Evolutionary conservation across 2,888 invertebrate genomes (phyloP).

Genomic region (Drosophila flavopinicola): DNA sequence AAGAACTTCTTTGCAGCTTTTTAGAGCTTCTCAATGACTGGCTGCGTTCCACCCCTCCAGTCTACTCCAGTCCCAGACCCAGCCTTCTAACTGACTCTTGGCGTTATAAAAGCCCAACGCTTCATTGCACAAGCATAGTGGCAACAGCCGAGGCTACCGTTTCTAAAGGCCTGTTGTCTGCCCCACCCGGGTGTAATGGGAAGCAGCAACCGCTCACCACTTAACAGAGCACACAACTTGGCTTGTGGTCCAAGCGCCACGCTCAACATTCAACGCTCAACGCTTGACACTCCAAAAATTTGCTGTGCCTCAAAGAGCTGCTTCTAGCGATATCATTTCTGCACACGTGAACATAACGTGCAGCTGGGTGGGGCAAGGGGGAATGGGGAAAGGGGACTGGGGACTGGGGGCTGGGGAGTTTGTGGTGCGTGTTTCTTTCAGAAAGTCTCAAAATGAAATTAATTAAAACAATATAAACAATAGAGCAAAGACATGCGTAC

Average conservation of each 20-base stretch:
- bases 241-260: constrained; percentile 56
- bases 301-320: constrained; percentile 45
- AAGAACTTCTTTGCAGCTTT: constrained; percentile 71
- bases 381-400: not conserved
- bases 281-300: constrained; percentile 43
- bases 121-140: constrained; percentile 76
- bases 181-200: not conserved
- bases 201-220: constrained; percentile 46
- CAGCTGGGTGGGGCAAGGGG: not conserved
- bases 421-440: constrained; percentile 42
- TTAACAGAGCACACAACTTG: constrained; percentile 63
- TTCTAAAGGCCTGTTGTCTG: constrained; percentile 54
- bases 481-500: constrained; percentile 41
- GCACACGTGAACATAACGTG: constrained; percentile 63
- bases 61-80: constrained; percentile 9
- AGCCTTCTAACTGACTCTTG: constrained; percentile 68
- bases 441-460: constrained; percentile 64
- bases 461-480: constrained; percentile 74
- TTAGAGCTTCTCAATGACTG: constrained; percentile 68
- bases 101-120: constrained; percentile 77
- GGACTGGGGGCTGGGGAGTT: constrained; percentile 1
- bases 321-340: constrained; percentile 54
- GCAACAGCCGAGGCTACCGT: constrained; percentile 31
- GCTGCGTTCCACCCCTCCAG: constrained; percentile 10
- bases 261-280: constrained; percentile 16